Base-by-base conservation (phyloP, 2,113 vertebrate species). In the Mastomys coucha region DNA sequence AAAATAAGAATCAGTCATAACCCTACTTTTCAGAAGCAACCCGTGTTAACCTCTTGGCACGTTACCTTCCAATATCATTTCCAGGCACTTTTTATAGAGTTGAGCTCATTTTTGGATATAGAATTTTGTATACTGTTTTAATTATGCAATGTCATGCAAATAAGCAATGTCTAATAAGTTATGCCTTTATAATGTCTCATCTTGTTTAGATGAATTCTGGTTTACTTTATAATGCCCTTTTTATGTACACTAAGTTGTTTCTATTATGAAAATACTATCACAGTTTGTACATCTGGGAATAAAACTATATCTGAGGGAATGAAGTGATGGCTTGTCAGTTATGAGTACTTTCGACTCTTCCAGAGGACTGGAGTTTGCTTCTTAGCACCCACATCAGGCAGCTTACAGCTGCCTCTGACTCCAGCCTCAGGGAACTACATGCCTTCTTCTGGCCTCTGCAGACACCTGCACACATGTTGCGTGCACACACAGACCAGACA, bases 1-100 rank as follows among this genome's bases (percentile, higher is more conserved):
- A 95, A 84, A 94, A 92, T 63, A 87, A 91, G 75, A 91, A 94
- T 93, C 91, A 96, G 45, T 88, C 63, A 67, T 93, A 95, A 91
- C 39, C 17, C 56, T 93, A 94, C 70, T 17, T 91, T 82, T 97
- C 91, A 96, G 77, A 97, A 91, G 77, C 86, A 95, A 85, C n/a
- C 26, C 84, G 49, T 81, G 4, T 89, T 93, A 96, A 88, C 53
- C 67, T 94, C 94, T 92, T 89, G 56, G 26, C 80, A 84, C 85
- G 76, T 82, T 86, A 82, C 8, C 11, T 92, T 94, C 17, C 72
- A 73, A 93, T 92, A 95, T 92, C 93, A 77, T 93, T 93, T 92
- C 72, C 53, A 86, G 60, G 72, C 39, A 81, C 31, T 76, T 88
- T 90, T 75, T 81, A 92, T 65, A 91, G 70, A 81, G 53, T 91